Percentiles rank a stretch among this genome's conserved stretches.
phyloP scores from a whole-genome alignment of 2,797 vertebrate species.

The Dallia pectoralis region DNA sequence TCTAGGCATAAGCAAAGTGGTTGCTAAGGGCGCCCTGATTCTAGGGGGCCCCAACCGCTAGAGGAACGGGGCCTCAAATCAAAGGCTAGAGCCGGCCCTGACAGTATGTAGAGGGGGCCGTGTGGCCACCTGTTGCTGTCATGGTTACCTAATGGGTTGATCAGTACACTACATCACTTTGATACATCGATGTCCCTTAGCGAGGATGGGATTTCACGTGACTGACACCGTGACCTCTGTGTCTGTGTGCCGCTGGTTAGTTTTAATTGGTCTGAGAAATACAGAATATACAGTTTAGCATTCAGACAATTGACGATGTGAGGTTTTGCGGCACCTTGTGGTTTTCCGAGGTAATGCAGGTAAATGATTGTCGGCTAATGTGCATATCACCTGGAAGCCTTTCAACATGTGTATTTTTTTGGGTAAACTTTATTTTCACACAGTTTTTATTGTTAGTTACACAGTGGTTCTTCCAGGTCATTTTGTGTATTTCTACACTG shows the following conservation, averaged over 20 bases:
- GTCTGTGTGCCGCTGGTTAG: not conserved
- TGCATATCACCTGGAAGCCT: not conserved
- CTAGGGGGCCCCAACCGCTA: no score
- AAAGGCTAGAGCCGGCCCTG: not conserved
- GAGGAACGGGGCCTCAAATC: no score
- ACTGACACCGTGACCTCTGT: not conserved
- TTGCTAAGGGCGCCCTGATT: no score
- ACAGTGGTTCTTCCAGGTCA: not conserved
- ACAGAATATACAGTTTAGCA: not conserved
- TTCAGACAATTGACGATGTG: constrained; percentile 1
- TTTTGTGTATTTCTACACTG: not conserved
- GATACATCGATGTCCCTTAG: constrained; percentile 6
- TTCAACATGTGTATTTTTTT: not conserved
- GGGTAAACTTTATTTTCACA: not conserved
- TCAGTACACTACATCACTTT: not conserved
- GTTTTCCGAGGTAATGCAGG: not conserved
- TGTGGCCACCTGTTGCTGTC: not conserved
- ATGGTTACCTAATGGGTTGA: not conserved
- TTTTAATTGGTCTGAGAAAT: not conserved
- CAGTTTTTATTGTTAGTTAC: not conserved
- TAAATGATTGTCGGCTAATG: not conserved
- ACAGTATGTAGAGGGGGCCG: not conserved
- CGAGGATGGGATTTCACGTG: not conserved
- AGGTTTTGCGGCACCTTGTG: not conserved
- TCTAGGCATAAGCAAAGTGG: not conserved